Evolutionary conservation across 2,797 vertebrate species (phyloP).

Genomic region (Dryobates pubescens): DNA sequence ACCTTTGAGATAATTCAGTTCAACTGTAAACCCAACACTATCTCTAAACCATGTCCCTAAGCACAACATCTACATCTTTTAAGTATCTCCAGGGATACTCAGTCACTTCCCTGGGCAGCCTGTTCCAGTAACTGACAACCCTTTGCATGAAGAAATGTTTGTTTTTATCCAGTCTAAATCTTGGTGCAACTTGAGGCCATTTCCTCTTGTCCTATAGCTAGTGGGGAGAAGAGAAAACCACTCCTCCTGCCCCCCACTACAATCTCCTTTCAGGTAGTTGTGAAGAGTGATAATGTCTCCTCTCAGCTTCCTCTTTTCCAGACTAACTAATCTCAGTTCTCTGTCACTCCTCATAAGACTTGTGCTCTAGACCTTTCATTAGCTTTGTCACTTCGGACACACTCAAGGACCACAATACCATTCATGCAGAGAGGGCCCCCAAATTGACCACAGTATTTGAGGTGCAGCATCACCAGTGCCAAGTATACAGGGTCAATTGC

Average conservation of each 20-base stretch:
- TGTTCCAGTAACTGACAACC: not conserved
- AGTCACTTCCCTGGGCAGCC: not conserved
- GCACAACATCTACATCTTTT: not conserved
- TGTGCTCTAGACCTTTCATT: not conserved
- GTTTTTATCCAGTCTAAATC: not conserved
- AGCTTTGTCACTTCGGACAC: not conserved
- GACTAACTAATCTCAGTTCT: not conserved
- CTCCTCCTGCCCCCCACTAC: too few species aligned
- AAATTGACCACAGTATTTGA: fast-evolving
- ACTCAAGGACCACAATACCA: not conserved
- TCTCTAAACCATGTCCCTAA: not conserved
- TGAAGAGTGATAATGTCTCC: not conserved
- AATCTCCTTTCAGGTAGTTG: not conserved
- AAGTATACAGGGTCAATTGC: fast-evolving
- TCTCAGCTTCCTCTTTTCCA: not conserved
- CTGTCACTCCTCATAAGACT: not conserved
- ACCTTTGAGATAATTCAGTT: not conserved
- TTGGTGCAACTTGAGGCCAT: not conserved
- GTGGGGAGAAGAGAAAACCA: not conserved
- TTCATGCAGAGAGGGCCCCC: too few species aligned
- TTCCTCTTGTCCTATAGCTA: not conserved
- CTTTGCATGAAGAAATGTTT: not conserved
- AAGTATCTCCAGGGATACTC: not conserved
- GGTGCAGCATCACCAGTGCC: fast-evolving
- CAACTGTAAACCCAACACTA: not conserved